Conservation (phyloP, 2,888 invertebrate genomes). For the Aelia acuminata region DNA sequence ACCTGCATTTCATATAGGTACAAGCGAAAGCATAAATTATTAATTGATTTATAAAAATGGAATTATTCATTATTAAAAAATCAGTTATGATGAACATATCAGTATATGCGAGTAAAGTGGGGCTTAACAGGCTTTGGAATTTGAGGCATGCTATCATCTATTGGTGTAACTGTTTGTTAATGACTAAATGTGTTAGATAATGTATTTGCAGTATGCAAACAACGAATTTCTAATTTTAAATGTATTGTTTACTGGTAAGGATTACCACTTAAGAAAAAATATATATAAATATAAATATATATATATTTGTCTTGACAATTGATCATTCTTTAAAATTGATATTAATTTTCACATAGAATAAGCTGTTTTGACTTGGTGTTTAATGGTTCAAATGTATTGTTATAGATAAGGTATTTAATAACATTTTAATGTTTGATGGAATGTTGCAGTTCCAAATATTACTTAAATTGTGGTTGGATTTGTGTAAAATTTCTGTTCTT, state of each 20-base stretch:
- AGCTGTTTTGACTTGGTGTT: not conserved
- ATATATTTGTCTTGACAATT: not conserved
- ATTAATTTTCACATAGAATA: not conserved
- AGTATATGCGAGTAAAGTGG: not conserved
- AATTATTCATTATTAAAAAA: not conserved
- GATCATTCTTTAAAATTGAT: not conserved
- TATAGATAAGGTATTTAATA: not conserved
- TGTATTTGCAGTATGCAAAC: not conserved
- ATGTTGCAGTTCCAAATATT: not conserved
- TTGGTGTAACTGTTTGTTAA: not conserved
- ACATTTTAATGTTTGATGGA: not conserved
- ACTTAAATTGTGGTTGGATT: not conserved
- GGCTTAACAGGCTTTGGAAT: not conserved
- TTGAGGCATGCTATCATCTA: not conserved
- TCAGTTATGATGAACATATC: not conserved
- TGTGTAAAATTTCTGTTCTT: not conserved
- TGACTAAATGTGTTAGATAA: not conserved
- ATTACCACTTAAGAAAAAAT: not conserved
- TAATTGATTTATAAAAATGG: too few species aligned
- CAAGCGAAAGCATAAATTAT: not conserved
- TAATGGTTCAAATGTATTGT: not conserved
- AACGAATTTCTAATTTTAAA: conserved; percentile 22
- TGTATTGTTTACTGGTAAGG: not conserved
- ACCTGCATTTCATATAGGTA: not conserved
- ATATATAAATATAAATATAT: not conserved